Evolutionary conservation across 2,797 vertebrate species (phyloP), one percentile per base, ranked within the genome.

Genomic region (Rhyacichthys aspro): DNA sequence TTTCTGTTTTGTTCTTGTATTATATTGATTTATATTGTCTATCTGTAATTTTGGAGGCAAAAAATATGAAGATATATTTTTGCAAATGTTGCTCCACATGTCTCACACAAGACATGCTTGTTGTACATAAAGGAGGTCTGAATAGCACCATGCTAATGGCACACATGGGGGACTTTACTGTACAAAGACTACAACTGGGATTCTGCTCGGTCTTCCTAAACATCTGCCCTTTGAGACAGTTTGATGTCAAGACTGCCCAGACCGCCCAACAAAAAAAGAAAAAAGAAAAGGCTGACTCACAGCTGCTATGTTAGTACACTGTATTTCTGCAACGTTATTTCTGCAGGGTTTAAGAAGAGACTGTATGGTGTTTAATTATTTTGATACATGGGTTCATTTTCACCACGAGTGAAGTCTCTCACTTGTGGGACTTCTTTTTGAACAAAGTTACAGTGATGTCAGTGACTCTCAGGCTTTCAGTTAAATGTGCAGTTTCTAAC

Each of bases 51-150:
- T 62, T 61, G 52, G 43, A 70, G 72, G 78, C 75, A 76, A 85
- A 86, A 64, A 59, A 44, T 56, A 74, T 61, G 63, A 67, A 75
- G 61, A 85, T 89, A 82, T 88, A 90, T 90, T 90, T 90, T 90
- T 90, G 82, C 86, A 88, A 45, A 79, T 50, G 65, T 75, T 14
- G 59, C 69, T 11, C 52, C 72, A 54, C 58, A 57, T 45, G 42
- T 70, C 53, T 44, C 54, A 70, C 67, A 67, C 62, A 53, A 38
- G 76, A 53, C 16, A 53, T 72, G 78, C 78, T 87, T 23, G 46
- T 46, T 84, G 69, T 70, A 73, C 2, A 76, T 63, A 57, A 28
- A 57, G 60, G 53, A 56, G 54, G 50, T 72, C 28, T 16, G 61
- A 61, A 33, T 72, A 66, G 68, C 52, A n/a, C 28, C 3, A 19